Evolutionary conservation across 2,113 vertebrate genomes (phyloP).

Genomic region (Protobothrops flavoviridis): DNA sequence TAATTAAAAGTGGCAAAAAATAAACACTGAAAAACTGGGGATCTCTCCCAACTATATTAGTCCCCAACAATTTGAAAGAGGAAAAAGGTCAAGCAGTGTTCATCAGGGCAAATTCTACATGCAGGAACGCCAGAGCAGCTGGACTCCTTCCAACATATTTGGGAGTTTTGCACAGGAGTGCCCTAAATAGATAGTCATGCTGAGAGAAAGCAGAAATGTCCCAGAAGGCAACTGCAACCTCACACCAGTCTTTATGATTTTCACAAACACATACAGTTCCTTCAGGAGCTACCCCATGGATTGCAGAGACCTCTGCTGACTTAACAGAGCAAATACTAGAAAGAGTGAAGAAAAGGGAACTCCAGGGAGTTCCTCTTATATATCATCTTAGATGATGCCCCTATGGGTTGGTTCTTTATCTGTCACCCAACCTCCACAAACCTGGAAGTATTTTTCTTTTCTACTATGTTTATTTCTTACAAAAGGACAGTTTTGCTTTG

Average conservation of each 20-base stretch:
- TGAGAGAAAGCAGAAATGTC: constrained; percentile 31
- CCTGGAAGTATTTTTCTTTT: background rate
- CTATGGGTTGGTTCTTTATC: background rate
- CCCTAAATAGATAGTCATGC: constrained; percentile 39
- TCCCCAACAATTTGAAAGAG: constrained; percentile 32
- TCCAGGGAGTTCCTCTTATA: background rate
- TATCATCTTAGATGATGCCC: background rate
- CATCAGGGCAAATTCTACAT: constrained; percentile 57
- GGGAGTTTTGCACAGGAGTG: constrained; percentile 48
- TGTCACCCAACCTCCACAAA: background rate
- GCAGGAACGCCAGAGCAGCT: constrained; percentile 48
- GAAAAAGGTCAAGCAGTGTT: constrained; percentile 57
- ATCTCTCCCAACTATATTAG: background rate
- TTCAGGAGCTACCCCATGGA: background rate
- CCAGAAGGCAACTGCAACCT: constrained; percentile 33
- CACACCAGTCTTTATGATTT: background rate
- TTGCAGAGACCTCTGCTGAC: constrained; percentile 60
- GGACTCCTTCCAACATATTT: constrained; percentile 44
- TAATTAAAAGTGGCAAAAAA: background rate
- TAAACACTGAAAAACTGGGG: fast-evolving
- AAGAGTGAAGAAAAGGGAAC: background rate
- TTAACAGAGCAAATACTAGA: background rate
- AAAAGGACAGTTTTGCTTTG: background rate
- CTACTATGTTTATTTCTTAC: background rate
- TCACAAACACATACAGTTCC: background rate